Evolutionary conservation across 2,113 vertebrate genomes (phyloP).

Genomic region (Carlito syrichta): DNA sequence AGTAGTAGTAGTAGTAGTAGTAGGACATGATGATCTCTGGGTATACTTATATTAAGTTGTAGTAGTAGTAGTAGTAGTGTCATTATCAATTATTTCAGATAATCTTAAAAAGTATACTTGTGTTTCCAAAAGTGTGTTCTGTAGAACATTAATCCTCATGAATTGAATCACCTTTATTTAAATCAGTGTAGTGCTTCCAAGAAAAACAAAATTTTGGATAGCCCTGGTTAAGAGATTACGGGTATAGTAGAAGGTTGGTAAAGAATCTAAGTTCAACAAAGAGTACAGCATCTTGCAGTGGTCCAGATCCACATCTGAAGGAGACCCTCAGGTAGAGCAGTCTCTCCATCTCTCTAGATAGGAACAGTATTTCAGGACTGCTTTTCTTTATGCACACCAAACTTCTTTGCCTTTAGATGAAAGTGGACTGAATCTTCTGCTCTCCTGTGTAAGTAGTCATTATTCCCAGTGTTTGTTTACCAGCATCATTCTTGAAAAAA

Average conservation of each 20-base stretch:
- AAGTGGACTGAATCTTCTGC: neutral
- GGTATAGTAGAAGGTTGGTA: neutral
- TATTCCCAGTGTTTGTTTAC: neutral
- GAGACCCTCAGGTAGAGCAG: fast-evolving
- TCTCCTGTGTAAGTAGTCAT: fast-evolving
- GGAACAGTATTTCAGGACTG: neutral
- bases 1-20: neutral
- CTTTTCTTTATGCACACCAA: neutral
- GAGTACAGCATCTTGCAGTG: fast-evolving
- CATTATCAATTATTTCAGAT: neutral
- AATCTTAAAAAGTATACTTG: neutral
- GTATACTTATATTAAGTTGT: neutral
- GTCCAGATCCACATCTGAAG: neutral
- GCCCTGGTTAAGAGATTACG: neutral
- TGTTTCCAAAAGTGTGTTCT: neutral
- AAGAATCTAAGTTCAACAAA: neutral
- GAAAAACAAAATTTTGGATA: neutral
- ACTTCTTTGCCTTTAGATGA: neutral
- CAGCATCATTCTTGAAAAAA: neutral
- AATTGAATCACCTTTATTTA: neutral
- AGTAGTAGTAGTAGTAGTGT: neutral
- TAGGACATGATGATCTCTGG: neutral
- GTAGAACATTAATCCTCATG: neutral
- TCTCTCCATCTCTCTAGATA: neutral
- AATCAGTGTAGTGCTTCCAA: neutral